A percentile compares a stretch with the other conserved stretches of the same genome.
Evolutionary conservation across 2,797 vertebrate genomes (phyloP).

Genomic region (Paguma larvata): DNA sequence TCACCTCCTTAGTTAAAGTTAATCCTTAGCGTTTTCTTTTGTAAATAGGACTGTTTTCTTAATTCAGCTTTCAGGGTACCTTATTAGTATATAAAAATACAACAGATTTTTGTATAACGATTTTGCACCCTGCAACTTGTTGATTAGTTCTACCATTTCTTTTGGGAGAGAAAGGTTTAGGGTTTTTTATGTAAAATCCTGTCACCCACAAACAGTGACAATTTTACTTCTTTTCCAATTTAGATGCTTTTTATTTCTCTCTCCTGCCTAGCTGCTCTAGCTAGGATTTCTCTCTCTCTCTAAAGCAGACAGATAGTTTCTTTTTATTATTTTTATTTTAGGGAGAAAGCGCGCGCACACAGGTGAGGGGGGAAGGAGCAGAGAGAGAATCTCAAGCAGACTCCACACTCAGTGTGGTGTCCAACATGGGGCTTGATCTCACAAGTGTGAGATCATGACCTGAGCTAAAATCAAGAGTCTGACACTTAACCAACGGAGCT

Average conservation of each 20-base stretch:
- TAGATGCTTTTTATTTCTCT: not conserved
- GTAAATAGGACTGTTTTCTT: not conserved
- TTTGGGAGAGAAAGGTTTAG: not conserved
- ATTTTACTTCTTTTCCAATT: not conserved
- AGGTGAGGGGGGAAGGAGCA: too few relatives aligned
- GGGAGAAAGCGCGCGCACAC: too few relatives aligned
- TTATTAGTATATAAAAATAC: not conserved
- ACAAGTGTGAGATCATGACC: too few relatives aligned
- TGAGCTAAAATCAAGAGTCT: too few relatives aligned
- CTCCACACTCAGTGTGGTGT: too few relatives aligned
- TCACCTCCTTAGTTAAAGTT: not conserved
- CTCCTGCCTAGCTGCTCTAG: not conserved
- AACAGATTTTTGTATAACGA: not conserved
- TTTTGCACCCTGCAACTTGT: not conserved
- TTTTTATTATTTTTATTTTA: too few relatives aligned
- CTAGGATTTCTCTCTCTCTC: not conserved
- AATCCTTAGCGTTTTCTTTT: not conserved
- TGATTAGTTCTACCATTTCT: not conserved
- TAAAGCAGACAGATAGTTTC: too few relatives aligned
- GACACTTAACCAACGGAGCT: too few relatives aligned
- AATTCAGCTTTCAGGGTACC: not conserved
- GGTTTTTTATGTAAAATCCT: not conserved
- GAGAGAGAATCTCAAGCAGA: too few relatives aligned
- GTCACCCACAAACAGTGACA: not conserved
- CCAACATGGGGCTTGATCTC: too few relatives aligned